These are phyloP conservation scores for Meles meles DNA, from an alignment of 2,113 vertebrate genomes.

Conservation along the genomic window DNA sequence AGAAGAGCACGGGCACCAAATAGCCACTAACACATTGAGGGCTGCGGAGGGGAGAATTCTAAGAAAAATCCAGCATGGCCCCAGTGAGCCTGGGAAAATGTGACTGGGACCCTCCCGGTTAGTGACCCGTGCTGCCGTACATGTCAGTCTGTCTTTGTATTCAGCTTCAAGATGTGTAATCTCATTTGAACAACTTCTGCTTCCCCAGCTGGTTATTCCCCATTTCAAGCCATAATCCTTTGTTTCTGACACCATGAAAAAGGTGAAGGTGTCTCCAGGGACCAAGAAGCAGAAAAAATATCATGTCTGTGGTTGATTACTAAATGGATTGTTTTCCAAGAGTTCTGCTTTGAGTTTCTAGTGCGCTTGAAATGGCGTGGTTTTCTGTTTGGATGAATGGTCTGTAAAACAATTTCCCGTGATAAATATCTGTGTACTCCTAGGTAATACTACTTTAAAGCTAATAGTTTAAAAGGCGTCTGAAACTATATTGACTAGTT, in stretches of 20 bases:
- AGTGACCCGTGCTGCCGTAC: rapidly evolving
- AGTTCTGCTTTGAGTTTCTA: conserved; percentile 37
- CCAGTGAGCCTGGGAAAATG: not conserved
- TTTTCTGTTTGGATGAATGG: conserved; percentile 33
- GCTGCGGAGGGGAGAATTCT: not conserved
- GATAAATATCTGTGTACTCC: not conserved
- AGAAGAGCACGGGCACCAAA: not conserved
- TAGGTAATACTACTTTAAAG: conserved; percentile 20
- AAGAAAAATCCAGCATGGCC: not conserved
- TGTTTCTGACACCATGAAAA: conserved; percentile 63
- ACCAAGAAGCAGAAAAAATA: conserved; percentile 59
- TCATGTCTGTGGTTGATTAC: conserved; percentile 23
- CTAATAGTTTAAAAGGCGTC: conserved; percentile 33
- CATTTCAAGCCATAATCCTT: conserved; percentile 39
- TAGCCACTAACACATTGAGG: rapidly evolving
- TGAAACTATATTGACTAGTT: conserved; percentile 26
- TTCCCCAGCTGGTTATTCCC: conserved; percentile 20
- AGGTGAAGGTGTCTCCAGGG: conserved; percentile 54
- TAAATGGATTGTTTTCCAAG: conserved; percentile 55
- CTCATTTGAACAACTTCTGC: not conserved
- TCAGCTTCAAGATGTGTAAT: not conserved
- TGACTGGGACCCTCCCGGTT: rapidly evolving
- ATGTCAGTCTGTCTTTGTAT: not conserved
- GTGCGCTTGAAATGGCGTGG: conserved; percentile 41
- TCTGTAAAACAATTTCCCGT: conserved; percentile 30